A percentile compares a stretch with the other conserved stretches of the same genome.
Evolutionary conservation across 2,888 invertebrate species (phyloP).

Genomic region (Ommatoiulus sabulosus): DNA sequence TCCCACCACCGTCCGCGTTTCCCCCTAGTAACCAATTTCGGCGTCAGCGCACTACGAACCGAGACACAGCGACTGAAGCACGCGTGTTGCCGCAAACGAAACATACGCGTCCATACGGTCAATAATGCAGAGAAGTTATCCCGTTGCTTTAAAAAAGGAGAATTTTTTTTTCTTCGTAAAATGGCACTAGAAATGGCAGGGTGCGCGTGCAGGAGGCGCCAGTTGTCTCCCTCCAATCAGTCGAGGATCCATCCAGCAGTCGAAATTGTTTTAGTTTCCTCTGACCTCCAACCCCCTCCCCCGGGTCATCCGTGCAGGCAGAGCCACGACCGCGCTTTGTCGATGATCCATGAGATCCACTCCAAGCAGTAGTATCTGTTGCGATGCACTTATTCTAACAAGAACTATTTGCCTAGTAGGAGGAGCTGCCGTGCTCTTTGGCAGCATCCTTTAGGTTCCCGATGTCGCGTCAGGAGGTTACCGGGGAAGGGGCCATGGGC

Average conservation of each 20-base stretch:
- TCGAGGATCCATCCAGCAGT: constrained; percentile 41
- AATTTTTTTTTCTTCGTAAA: not conserved
- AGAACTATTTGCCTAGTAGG: not conserved
- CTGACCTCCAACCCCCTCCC: not conserved
- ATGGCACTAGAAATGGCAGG: constrained; percentile 44
- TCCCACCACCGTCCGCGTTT: not conserved
- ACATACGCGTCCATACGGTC: not conserved
- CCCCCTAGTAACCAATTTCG: not conserved
- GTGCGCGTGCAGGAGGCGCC: constrained; percentile 32
- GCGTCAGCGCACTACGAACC: not conserved
- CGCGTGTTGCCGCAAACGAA: not conserved
- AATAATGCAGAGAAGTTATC: not conserved
- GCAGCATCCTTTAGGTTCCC: not conserved
- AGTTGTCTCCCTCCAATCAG: constrained; percentile 44
- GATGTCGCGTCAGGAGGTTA: not conserved
- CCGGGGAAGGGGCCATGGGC: not conserved
- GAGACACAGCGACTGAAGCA: not conserved
- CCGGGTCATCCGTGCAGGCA: not conserved
- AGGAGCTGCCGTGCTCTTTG: not conserved
- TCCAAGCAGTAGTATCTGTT: not conserved
- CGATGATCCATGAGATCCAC: not conserved
- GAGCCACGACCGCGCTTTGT: not conserved
- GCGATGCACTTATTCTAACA: not conserved
- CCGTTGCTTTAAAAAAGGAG: constrained; percentile 3
- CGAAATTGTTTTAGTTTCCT: not conserved